Evolutionary conservation across 1,140 invertebrate species (phyloP).

Genomic region (Magallana angulata): DNA sequence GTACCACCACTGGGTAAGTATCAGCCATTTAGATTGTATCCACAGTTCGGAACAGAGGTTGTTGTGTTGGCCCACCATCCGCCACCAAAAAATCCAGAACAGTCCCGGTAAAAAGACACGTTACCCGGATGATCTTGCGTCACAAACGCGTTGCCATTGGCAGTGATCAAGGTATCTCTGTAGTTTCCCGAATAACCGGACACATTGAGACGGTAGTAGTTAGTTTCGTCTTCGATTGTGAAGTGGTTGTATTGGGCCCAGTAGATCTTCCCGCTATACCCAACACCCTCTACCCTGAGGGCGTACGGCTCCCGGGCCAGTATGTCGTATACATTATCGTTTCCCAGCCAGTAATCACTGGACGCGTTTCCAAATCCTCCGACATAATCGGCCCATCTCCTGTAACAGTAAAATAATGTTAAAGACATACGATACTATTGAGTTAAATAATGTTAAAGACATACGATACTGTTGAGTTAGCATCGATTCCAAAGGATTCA

Average conservation of each 20-base stretch:
- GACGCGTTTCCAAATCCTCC: conserved; percentile 36
- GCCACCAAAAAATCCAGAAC: not conserved
- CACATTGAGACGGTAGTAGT: not conserved
- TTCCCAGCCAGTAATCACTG: conserved; percentile 37
- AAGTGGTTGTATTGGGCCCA: conserved; percentile 8
- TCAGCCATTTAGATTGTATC: not conserved
- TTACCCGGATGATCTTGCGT: not conserved
- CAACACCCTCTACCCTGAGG: conserved; percentile 11
- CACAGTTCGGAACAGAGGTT: not conserved
- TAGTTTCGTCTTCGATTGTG: not conserved
- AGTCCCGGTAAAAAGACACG: not conserved
- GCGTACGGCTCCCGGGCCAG: not conserved
- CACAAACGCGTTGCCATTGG: conserved; percentile 2
- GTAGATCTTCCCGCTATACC: conserved; percentile 4
- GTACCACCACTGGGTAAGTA: not conserved
- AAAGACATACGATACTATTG: not conserved
- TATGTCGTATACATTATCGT: conserved; percentile 29
- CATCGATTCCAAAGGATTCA: too few species aligned
- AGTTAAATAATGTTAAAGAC: not conserved
- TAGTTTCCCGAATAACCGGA: conserved; percentile 14
- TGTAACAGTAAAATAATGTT: not conserved
- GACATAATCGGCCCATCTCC: conserved; percentile 38
- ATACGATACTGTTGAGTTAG: not conserved
- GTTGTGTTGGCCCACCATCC: conserved; percentile 28
- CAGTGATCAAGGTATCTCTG: not conserved